phyloP scores from a whole-genome alignment of 2,888 invertebrate genomes.

The Parascotia fuliginaria region DNA sequence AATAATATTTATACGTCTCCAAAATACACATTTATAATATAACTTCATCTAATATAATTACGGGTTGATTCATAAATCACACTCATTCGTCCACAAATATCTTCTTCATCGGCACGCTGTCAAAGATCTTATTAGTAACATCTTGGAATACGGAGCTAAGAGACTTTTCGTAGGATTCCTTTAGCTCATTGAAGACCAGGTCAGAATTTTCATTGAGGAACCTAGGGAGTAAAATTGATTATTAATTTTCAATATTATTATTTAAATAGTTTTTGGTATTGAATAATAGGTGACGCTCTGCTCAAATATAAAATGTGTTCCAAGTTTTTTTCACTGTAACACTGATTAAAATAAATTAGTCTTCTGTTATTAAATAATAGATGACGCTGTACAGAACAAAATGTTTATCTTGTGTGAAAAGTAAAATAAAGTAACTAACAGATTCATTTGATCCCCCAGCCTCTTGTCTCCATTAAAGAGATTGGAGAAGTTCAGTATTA shows the following conservation, averaged over 20 bases:
- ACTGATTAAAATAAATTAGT: too few species aligned
- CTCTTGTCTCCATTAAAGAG: constrained; percentile 87
- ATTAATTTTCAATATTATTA: neutral
- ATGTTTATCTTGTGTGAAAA: too few species aligned
- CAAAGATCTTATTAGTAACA: constrained; percentile 88
- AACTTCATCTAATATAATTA: too few species aligned
- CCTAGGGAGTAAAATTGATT: constrained; percentile 52
- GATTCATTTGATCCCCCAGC: constrained; percentile 88
- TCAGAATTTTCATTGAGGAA: constrained; percentile 89
- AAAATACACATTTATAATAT: too few species aligned
- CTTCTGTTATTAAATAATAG: too few species aligned
- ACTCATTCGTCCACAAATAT: constrained; percentile 83
- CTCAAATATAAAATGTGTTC: too few species aligned
- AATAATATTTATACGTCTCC: too few species aligned
- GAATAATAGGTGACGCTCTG: too few species aligned
- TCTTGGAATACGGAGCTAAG: constrained; percentile 88
- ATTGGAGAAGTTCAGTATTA: constrained; percentile 88
- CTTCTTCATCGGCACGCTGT: constrained; percentile 88
- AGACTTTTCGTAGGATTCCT: constrained; percentile 88
- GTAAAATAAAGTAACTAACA: constrained; percentile 56
- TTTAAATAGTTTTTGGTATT: too few species aligned
- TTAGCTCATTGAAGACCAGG: constrained; percentile 88
- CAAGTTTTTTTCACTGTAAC: too few species aligned
- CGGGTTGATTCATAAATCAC: too few species aligned
- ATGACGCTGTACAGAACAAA: too few species aligned